Evolutionary conservation across 2,888 invertebrate genomes (phyloP).

Genomic region (Oxytorus armatus): DNA sequence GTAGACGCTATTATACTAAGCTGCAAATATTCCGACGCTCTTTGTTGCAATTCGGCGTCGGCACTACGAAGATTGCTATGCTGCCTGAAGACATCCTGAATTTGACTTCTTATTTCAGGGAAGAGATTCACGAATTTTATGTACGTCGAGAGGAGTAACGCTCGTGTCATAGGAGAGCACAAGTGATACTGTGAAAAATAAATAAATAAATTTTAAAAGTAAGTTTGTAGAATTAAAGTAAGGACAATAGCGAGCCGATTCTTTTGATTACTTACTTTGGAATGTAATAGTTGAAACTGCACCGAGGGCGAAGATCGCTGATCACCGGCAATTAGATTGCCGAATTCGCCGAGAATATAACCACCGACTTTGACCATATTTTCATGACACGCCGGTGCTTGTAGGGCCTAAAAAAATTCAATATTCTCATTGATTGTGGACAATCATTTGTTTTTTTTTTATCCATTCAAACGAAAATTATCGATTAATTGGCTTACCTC

Average conservation of each 20-base stretch:
- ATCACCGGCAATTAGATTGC: slow-evolving; percentile 99
- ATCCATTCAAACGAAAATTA: too few species aligned
- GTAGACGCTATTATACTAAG: slow-evolving; percentile 97
- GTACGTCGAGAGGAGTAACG: slow-evolving; percentile 98
- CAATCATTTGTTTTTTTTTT: too few species aligned
- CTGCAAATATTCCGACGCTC: slow-evolving; percentile 98
- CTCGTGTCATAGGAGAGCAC: slow-evolving; percentile 98
- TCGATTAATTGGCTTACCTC: too few species aligned
- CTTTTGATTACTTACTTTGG: slow-evolving; percentile 87
- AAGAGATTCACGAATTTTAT: slow-evolving; percentile 99
- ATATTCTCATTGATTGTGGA: too few species aligned
- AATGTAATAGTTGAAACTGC: slow-evolving; percentile 99
- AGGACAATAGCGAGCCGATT: background rate
- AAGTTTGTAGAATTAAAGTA: background rate
- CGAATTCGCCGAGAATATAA: slow-evolving; percentile 99
- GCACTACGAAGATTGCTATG: slow-evolving; percentile 98
- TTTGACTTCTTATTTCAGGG: slow-evolving; percentile 98
- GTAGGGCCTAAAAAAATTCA: slow-evolving; percentile 92
- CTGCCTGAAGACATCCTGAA: slow-evolving; percentile 97
- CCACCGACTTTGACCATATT: slow-evolving; percentile 99
- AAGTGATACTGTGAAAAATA: slow-evolving; percentile 91
- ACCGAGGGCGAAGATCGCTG: slow-evolving; percentile 98
- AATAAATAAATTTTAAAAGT: background rate
- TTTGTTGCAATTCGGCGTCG: slow-evolving; percentile 99
- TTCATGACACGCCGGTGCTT: slow-evolving; percentile 99